Evolutionary conservation across 2,888 invertebrate species (phyloP).

Genomic region (Pecten maximus): DNA sequence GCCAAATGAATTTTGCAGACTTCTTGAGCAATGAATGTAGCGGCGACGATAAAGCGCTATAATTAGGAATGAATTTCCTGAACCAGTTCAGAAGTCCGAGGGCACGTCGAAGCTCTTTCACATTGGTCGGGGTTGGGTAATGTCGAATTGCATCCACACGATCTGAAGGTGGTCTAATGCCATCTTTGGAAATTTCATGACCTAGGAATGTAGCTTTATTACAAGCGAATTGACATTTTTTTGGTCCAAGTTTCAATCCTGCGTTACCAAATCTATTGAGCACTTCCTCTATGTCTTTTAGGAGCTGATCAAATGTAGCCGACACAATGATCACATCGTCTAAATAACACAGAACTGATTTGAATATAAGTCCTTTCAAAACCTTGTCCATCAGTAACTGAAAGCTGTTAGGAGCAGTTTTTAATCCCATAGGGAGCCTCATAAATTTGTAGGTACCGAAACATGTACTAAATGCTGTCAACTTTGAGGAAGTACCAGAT

Average conservation of each 20-base stretch:
- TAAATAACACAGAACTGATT: slow-evolving; percentile 50
- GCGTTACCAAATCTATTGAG: slow-evolving; percentile 40
- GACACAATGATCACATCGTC: slow-evolving; percentile 53
- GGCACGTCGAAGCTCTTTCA: slow-evolving; percentile 29
- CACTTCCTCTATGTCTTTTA: slow-evolving; percentile 46
- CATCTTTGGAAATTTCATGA: slow-evolving; percentile 46
- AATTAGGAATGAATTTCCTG: too few relatives aligned
- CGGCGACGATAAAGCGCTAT: slow-evolving; percentile 45
- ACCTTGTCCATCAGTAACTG: too few relatives aligned
- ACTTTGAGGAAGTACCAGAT: too few relatives aligned
- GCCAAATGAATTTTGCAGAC: slow-evolving; percentile 39
- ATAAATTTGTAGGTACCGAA: slow-evolving; percentile 59
- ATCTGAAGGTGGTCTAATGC: slow-evolving; percentile 43
- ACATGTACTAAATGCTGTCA: slow-evolving; percentile 55
- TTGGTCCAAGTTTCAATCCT: slow-evolving; percentile 44
- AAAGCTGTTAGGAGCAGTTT: slow-evolving; percentile 55
- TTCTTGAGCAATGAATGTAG: slow-evolving; percentile 40
- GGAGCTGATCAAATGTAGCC: slow-evolving; percentile 48
- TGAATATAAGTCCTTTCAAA: slow-evolving; percentile 51
- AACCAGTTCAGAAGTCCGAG: slow-evolving; percentile 52
- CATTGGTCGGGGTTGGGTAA: slow-evolving; percentile 11
- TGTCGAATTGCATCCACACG: background rate
- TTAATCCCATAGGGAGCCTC: slow-evolving; percentile 55
- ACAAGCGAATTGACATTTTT: too few relatives aligned
- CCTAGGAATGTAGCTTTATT: slow-evolving; percentile 49